These are phyloP conservation scores for Lutjanus argentimaculatus DNA, from an alignment of 2,797 vertebrate genomes.

Conservation along the genomic window DNA sequence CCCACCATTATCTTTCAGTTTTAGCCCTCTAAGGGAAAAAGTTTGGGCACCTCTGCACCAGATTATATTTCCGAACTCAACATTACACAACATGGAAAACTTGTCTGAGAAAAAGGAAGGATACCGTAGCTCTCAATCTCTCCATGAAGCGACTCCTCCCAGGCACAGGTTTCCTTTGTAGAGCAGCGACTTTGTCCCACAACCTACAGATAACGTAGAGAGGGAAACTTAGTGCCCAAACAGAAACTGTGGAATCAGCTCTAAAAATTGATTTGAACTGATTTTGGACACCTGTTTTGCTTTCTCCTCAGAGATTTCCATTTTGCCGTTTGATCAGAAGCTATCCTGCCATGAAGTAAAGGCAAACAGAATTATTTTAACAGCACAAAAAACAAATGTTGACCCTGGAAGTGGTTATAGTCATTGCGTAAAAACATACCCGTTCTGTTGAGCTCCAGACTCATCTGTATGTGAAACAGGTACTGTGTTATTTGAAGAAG, in stretches of 20 bases:
- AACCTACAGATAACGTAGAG: slow-evolving; percentile 72
- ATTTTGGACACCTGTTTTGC: slow-evolving; percentile 76
- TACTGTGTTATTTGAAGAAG: slow-evolving; percentile 20
- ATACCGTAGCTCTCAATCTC: slow-evolving; percentile 83
- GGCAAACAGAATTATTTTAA: slow-evolving; percentile 24
- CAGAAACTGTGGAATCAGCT: not conserved
- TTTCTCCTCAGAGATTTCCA: slow-evolving; percentile 79
- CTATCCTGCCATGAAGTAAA: slow-evolving; percentile 62
- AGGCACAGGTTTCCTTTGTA: slow-evolving; percentile 69
- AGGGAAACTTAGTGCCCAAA: slow-evolving; percentile 3
- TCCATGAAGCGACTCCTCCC: slow-evolving; percentile 81
- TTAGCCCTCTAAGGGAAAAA: too few relatives aligned
- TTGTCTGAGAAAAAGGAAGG: slow-evolving; percentile 54
- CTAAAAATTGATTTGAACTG: not conserved
- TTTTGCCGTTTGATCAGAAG: slow-evolving; percentile 58
- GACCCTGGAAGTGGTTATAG: not conserved
- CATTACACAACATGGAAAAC: slow-evolving; percentile 37
- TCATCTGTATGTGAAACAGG: slow-evolving; percentile 25
- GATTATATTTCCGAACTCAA: not conserved
- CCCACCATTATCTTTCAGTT: too few relatives aligned
- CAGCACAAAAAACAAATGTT: not conserved
- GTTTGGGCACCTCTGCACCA: not conserved
- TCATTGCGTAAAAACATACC: slow-evolving; percentile 52
- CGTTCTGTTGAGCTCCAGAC: slow-evolving; percentile 31
- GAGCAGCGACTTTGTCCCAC: slow-evolving; percentile 80